Conservation (phyloP, 2,888 invertebrate species). For the Drosophila birchii region DNA sequence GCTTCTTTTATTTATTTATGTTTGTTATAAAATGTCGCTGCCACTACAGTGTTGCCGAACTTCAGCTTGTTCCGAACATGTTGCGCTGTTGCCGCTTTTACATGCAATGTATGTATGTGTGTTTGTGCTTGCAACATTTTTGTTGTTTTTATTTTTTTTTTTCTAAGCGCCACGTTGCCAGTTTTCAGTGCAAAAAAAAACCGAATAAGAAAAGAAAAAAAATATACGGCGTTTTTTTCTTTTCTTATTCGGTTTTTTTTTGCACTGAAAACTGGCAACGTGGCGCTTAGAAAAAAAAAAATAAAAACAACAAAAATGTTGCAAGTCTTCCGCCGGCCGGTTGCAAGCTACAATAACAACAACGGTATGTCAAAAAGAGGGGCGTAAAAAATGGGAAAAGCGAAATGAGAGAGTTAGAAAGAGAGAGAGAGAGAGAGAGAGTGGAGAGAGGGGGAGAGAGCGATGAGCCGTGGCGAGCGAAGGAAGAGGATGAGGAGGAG, state of each 20-base stretch:
- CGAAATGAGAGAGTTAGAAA: conserved; percentile 8
- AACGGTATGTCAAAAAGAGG: not conserved
- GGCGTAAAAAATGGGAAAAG: conserved; percentile 47
- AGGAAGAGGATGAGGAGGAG: not conserved
- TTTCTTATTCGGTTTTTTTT: conserved; percentile 11
- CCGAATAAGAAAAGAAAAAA: not conserved
- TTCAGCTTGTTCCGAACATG: conserved; percentile 50
- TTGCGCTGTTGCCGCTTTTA: conserved; percentile 38
- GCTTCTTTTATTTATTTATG: conserved; percentile 66
- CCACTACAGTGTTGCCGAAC: conserved; percentile 5
- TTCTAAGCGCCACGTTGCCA: conserved; percentile 54
- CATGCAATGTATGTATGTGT: not conserved
- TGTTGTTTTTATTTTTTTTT: conserved; percentile 15
- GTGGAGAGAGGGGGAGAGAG: not conserved
- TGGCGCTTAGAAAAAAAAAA: conserved; percentile 19
- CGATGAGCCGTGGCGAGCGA: not conserved
- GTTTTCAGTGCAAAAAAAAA: conserved; percentile 49
- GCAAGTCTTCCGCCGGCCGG: conserved; percentile 55
- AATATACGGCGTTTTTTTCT: too few relatives aligned
- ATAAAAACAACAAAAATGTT: conserved; percentile 53
- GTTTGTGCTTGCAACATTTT: conserved; percentile 61
- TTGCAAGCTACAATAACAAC: conserved; percentile 29
- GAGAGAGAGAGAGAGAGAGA: not conserved
- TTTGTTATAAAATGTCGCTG: conserved; percentile 63
- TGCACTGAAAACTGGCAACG: conserved; percentile 63